A percentile compares a stretch with the other conserved stretches of the same genome.
Evolutionary conservation across 2,888 invertebrate species (phyloP).

Genomic region (Hydriomena furcata): DNA sequence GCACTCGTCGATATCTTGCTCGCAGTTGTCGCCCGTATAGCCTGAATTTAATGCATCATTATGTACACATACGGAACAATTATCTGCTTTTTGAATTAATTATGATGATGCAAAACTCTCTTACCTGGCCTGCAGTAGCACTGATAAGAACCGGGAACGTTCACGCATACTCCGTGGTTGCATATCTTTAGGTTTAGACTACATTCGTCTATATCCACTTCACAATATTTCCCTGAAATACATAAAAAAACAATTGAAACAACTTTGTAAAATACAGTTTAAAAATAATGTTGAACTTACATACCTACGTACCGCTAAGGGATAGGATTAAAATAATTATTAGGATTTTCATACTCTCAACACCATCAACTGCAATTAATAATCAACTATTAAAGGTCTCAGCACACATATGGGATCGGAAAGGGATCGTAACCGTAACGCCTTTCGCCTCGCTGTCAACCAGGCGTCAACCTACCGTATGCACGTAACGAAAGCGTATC

Average conservation of each 20-base stretch:
- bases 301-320: conserved; percentile 48
- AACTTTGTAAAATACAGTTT: neutral
- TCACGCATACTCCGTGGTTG: conserved; percentile 92
- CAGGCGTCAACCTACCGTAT: no score
- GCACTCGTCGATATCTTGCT: conserved; percentile 94
- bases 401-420: no score
- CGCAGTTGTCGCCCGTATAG: conserved; percentile 92
- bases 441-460: no score
- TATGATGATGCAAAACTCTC: conserved; percentile 9
- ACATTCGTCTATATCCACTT: conserved; percentile 91
- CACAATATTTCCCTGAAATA: conserved; percentile 78
- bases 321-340: conserved; percentile 29
- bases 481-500: no score
- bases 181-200: conserved; percentile 85
- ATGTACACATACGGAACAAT: conserved; percentile 2
- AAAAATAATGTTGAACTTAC: neutral
- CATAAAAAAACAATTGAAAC: neutral
- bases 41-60: conserved; percentile 60
- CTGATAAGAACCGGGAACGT: conserved; percentile 88
- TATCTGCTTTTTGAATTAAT: conserved; percentile 19
- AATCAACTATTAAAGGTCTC: neutral
- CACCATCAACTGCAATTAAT: neutral
- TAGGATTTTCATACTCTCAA: conserved; percentile 22
- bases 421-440: no score
- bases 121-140: conserved; percentile 92